Conservation (phyloP, 2,797 vertebrate genomes). For the Cuniculus paca region DNA sequence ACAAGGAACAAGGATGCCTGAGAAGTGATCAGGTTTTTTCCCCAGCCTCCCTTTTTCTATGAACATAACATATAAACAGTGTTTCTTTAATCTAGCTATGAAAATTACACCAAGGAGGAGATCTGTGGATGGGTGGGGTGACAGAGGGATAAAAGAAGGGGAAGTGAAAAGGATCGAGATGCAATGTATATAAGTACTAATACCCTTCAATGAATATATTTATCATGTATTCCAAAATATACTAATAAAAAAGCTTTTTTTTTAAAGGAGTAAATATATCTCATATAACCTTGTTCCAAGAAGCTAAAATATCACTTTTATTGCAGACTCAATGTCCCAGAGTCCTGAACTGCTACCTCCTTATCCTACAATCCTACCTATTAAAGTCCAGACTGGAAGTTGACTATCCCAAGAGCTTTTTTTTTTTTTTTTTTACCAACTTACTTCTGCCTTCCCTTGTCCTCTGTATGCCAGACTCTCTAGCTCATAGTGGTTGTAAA, state of each 20-base stretch:
- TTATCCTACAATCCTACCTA: background rate
- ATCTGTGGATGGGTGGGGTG: background rate
- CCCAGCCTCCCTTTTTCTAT: background rate
- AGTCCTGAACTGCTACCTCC: background rate
- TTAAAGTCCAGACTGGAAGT: background rate
- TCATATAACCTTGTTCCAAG: background rate
- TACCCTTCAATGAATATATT: background rate
- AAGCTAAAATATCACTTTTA: background rate
- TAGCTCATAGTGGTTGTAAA: background rate
- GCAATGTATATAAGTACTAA: background rate
- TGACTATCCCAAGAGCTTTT: background rate
- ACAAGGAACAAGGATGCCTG: background rate
- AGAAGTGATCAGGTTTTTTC: background rate
- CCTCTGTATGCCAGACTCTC: background rate
- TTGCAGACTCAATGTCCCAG: background rate
- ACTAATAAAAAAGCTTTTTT: background rate
- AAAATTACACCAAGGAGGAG: background rate
- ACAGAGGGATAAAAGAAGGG: background rate
- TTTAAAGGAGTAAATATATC: background rate
- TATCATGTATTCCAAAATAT: background rate
- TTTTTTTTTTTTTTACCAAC: background rate
- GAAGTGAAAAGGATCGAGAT: background rate
- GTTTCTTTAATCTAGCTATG: background rate
- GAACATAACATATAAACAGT: background rate
- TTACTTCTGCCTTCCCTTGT: background rate